Evolutionary conservation across 2,888 invertebrate species (phyloP), one percentile per base, ranked within the genome.

Genomic region (Drosophila mulleri): DNA sequence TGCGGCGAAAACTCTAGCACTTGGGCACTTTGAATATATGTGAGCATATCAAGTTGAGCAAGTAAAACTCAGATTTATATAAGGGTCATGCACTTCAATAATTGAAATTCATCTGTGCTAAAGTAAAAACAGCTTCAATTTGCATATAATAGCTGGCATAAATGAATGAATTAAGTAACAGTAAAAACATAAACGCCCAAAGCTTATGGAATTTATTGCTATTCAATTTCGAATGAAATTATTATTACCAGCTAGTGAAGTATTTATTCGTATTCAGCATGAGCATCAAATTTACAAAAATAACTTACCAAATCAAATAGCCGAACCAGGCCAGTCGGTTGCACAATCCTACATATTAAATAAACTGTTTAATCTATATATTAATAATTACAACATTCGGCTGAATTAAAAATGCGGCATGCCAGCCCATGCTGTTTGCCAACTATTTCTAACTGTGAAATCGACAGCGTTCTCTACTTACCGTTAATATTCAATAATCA

Each of bases 401-500:
- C 32, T 20, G 35, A 14, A 50, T 50, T 35, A 35, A 14, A 50
- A 35, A 35, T 35, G 18, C 26, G 7, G 26, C 26, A 6, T 5
- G 26, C 44, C 16, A 11, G 18, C 0, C 14, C 0, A 3, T 4
- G 3, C 41, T 23, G 20, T n/a, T n/a, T 20, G 14, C 11, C 14
- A 44, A n/a, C 23, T 9, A 18, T 23, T 16, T 9, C 5, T 7
- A 23, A 23, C 20, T 23, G n/a, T 35, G 3, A 11, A 48, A 37
- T 20, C 16, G 2, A 53, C 41, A 41, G 20, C 41, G 6, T 35
- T 56, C 26, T 26, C 9, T 11, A 48, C 41, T 67, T 20, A 48
- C n/a, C 16, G 20, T 48, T 29, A 14, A 37, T 42, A 20, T 57
- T 67, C 48, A 42, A 67, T 67, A 57, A 29, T 20, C 26, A 42